These are phyloP conservation scores for Enteromius viviparus DNA, from an alignment of 2,797 vertebrate species.

Conservation along the genomic window DNA sequence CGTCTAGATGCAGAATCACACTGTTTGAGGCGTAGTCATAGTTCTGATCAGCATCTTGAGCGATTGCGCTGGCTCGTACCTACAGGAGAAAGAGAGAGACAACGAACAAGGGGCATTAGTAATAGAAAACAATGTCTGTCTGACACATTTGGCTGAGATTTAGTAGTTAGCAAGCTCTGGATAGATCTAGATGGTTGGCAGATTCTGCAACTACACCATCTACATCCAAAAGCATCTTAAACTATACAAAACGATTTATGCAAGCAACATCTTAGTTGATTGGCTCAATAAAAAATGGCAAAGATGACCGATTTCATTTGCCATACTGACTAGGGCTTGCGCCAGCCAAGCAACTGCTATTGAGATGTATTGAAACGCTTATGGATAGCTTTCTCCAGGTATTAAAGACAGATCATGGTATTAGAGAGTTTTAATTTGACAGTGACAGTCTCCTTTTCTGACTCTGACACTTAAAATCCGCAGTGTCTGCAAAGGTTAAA, in stretches of 20 bases:
- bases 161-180: neutral
- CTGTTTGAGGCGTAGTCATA: conserved; percentile 99
- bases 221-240: neutral
- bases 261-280: neutral
- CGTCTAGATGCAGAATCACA: conserved; percentile 96
- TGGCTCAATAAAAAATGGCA: neutral
- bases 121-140: neutral
- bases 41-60: conserved; percentile 97
- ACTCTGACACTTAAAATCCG: conserved; percentile 13
- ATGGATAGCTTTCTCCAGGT: neutral
- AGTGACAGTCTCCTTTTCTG: conserved; percentile 9
- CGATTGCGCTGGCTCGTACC: conserved; percentile 97
- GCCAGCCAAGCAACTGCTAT: conserved; percentile 16
- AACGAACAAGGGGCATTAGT: neutral
- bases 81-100: conserved; percentile 62
- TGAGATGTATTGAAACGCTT: neutral
- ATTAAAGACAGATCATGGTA: neutral
- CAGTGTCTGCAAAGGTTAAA: conserved; percentile 20
- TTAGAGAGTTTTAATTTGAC: neutral
- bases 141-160: neutral
- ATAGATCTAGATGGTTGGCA: neutral
- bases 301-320: neutral
- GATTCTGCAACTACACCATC: neutral
- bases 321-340: neutral
- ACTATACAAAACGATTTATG: neutral